These are phyloP conservation scores for Limenitis camilla DNA, from an alignment of 2,888 invertebrate species.

Conservation along the genomic window DNA sequence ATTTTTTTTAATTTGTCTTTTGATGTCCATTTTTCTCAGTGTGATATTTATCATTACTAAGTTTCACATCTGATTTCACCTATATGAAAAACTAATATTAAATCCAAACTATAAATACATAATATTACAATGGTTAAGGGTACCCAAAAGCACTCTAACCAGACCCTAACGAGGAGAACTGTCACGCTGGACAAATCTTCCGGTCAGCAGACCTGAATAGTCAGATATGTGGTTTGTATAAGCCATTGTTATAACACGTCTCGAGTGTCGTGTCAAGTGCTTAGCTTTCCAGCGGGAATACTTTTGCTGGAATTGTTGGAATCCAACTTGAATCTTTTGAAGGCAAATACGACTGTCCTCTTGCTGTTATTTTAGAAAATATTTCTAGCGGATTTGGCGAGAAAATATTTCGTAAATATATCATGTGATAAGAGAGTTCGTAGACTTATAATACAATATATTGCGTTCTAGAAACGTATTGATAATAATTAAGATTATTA, in stretches of 20 bases:
- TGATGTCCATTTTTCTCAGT: too few relatives aligned
- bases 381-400: background rate
- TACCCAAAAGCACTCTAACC: constrained; percentile 35
- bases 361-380: background rate
- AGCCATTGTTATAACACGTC: constrained; percentile 26
- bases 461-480: too few relatives aligned
- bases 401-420: too few relatives aligned
- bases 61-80: too few relatives aligned
- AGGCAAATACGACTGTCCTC: background rate
- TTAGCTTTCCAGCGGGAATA: constrained; percentile 9
- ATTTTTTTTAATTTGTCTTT: too few relatives aligned
- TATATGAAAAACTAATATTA: background rate
- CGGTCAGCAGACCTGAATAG: constrained; percentile 35
- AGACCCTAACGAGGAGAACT: constrained; percentile 45
- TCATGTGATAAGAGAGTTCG: too few relatives aligned
- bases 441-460: too few relatives aligned
- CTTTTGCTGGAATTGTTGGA: constrained; percentile 10
- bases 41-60: too few relatives aligned
- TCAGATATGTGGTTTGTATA: constrained; percentile 24
- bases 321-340: constrained; percentile 3
- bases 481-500: too few relatives aligned
- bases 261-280: constrained; percentile 22
- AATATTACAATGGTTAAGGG: constrained; percentile 21
- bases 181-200: constrained; percentile 43
- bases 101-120: background rate